Evolutionary conservation across 1,140 invertebrate species (phyloP).

Genomic region (Bombus difficillimus): DNA sequence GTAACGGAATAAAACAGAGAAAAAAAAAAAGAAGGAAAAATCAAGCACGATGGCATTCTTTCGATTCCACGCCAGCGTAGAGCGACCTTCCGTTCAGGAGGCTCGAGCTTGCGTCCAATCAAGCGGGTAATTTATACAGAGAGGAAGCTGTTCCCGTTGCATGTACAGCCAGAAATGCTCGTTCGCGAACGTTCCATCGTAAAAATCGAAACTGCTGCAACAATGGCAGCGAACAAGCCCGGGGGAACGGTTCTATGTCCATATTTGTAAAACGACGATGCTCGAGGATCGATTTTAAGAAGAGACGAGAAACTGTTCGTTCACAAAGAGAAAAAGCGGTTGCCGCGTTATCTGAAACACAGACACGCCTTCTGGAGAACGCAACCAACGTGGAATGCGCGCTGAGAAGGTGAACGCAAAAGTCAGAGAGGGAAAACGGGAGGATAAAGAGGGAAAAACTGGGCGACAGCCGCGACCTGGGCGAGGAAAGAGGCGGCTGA

Average conservation of each 20-base stretch:
- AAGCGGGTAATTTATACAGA: slow-evolving; percentile 44
- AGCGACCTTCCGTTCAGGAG: slow-evolving; percentile 42
- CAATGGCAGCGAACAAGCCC: background rate
- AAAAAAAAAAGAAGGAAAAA: background rate
- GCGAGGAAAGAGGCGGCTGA: slow-evolving; percentile 37
- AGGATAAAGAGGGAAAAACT: slow-evolving; percentile 39
- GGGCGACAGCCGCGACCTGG: slow-evolving; percentile 26
- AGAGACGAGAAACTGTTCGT: background rate
- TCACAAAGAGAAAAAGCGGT: slow-evolving; percentile 14
- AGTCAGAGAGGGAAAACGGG: slow-evolving; percentile 36
- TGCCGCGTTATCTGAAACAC: background rate
- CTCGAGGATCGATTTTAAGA: background rate
- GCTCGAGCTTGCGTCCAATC: slow-evolving; percentile 33
- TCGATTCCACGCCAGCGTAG: background rate
- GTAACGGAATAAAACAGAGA: background rate
- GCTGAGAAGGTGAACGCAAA: slow-evolving; percentile 27
- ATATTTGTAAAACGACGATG: slow-evolving; percentile 7
- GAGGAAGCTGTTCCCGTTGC: slow-evolving; percentile 36
- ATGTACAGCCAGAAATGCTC: background rate
- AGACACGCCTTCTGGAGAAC: slow-evolving; percentile 47
- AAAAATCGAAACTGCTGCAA: background rate
- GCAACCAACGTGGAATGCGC: slow-evolving; percentile 36
- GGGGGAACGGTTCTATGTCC: background rate
- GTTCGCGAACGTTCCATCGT: slow-evolving; percentile 9
- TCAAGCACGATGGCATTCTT: slow-evolving; percentile 23